These are phyloP conservation scores for Bos indicus DNA, from an alignment of 2,113 vertebrate genomes.

Conservation along the genomic window DNA sequence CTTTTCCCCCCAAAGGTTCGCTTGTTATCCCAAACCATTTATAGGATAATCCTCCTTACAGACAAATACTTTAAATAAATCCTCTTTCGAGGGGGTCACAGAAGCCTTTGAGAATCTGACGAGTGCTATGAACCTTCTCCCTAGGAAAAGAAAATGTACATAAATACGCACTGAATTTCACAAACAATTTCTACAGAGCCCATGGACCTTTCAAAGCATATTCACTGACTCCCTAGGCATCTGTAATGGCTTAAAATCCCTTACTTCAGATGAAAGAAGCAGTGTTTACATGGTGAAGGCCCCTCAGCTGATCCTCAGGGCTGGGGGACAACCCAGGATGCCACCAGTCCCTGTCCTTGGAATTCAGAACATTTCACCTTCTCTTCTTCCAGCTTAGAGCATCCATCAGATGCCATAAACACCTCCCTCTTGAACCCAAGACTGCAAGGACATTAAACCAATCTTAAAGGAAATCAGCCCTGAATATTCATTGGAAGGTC, in stretches of 20 bases:
- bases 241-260: background rate
- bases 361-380: background rate
- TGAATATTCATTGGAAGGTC: background rate
- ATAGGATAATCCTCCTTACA: constrained; percentile 15
- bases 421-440: no score
- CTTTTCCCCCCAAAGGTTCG: background rate
- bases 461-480: background rate
- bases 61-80: constrained; percentile 39
- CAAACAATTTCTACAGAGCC: background rate
- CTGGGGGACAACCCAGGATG: no score
- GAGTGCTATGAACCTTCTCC: background rate
- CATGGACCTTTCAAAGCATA: background rate
- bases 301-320: background rate
- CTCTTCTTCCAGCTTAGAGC: background rate
- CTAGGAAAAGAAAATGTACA: background rate
- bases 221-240: accelerated
- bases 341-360: background rate
- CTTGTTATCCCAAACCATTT: constrained; percentile 6
- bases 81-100: background rate
- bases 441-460: background rate
- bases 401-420: background rate
- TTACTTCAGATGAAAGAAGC: background rate
- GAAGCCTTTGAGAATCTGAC: background rate
- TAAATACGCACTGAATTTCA: background rate
- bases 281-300: background rate